phyloP scores from a whole-genome alignment of 2,888 invertebrate genomes.

The Eupithecia pulchellata region DNA sequence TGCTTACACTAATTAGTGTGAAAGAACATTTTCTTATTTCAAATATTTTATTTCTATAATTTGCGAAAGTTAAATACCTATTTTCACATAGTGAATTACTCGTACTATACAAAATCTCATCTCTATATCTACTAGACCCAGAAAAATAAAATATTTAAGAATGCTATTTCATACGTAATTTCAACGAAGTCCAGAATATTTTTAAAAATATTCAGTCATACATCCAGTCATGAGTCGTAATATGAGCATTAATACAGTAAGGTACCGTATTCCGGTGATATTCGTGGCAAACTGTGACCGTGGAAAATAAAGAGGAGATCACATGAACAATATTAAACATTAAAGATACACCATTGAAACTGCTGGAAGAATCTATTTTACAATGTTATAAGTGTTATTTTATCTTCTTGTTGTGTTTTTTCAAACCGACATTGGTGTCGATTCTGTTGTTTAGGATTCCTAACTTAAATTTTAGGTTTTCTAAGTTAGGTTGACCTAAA shows the following conservation, averaged over 20 bases:
- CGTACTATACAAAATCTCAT: background rate
- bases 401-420: too few species aligned
- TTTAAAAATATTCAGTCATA: conserved; percentile 28
- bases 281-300: conserved; percentile 34
- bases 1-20: background rate
- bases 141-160: conserved; percentile 15
- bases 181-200: background rate
- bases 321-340: background rate
- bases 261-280: conserved; percentile 29
- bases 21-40: background rate
- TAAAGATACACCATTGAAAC: background rate
- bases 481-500: too few species aligned
- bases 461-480: too few species aligned
- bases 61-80: background rate
- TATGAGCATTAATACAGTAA: conserved; percentile 29
- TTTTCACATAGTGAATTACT: background rate
- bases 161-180: conserved; percentile 3
- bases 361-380: too few species aligned
- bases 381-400: too few species aligned
- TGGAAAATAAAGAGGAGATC: conserved; percentile 11
- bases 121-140: background rate
- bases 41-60: background rate
- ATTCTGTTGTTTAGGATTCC: too few species aligned
- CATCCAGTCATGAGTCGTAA: conserved; percentile 31
- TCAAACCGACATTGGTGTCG: too few species aligned